Evolutionary conservation across 1,140 invertebrate species (phyloP), one percentile per base, ranked within the genome.

Genomic region (Drosophila carrolli): DNA sequence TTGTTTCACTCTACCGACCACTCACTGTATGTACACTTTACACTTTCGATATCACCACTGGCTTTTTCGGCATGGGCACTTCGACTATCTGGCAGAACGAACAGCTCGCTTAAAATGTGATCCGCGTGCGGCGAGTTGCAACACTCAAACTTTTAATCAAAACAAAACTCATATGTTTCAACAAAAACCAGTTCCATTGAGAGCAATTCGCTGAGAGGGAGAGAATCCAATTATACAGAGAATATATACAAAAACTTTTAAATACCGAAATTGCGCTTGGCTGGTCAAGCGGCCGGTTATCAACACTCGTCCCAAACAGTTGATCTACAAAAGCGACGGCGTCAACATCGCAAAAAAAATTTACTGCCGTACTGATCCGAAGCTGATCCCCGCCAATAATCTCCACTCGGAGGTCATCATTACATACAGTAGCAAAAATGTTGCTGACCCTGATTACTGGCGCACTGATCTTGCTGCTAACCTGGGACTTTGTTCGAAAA

Each of bases 401-500:
- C 58, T 16, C 56, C 9, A 9, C 23, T 27, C 10, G 29, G 41
- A 58, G 54, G 62, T 40, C 55, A 38, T 11, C 19, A 23, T n/a
- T 32, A 54, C 27, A n/a, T 37, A 16, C 43, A 48, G 58, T 13
- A 51, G 14, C 7, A 16, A 23, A 32, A 63, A 78, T 88, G 84
- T 67, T 58, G 77, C 61, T 89, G 50, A 78, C 76, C 76, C 62
- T 88, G 50, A 19, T 80, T 32, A 11, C 54, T 13, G 72, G 57
- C 23, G 19, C 68, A 11, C 32, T 88, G 44, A 67, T 67, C 32
- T 65, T 78, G 55, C 50, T 88, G 41, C 47, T 88, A 7, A 29
- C 13, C 59, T 88, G 84, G 84, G 84, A 88, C 65, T 83, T 65
- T 78, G 19, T n/a, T 23, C 63, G 68, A 37, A 88, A 88, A 47